These are phyloP conservation scores for Paramormyrops kingsleyae DNA, from an alignment of 2,113 vertebrate genomes.

Conservation along the genomic window DNA sequence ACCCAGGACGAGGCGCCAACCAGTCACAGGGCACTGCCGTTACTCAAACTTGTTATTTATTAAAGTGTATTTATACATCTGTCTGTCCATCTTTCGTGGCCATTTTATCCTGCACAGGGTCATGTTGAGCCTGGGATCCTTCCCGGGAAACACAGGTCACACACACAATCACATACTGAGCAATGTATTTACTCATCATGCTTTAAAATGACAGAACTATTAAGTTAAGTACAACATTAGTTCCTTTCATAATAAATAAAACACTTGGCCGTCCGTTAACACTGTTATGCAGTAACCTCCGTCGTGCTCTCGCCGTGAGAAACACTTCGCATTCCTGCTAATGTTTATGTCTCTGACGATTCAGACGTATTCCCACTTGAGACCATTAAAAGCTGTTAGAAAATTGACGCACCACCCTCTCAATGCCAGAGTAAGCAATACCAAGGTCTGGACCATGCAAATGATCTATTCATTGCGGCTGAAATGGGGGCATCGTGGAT, in stretches of 20 bases:
- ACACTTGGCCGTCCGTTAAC: neutral
- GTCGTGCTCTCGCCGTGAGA: neutral
- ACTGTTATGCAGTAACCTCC: neutral
- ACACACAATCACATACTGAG: neutral
- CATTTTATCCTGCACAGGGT: neutral
- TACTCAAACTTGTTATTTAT: neutral
- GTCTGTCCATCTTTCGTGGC: neutral
- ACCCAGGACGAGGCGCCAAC: too few relatives aligned
- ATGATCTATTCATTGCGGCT: neutral
- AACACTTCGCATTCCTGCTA: neutral
- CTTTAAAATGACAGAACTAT: neutral
- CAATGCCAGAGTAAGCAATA: neutral
- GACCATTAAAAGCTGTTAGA: constrained; percentile 2
- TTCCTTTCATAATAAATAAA: neutral
- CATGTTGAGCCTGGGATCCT: neutral
- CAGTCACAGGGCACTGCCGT: neutral
- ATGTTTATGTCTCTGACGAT: constrained; percentile 10
- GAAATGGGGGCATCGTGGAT: neutral
- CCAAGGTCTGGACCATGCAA: neutral
- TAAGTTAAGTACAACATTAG: neutral
- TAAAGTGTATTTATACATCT: neutral
- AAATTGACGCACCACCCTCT: neutral
- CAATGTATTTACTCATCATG: neutral
- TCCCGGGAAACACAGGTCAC: neutral
- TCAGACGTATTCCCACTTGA: constrained; percentile 8